These are phyloP conservation scores for Lytechinus pictus DNA, from an alignment of 35 echinoderm and acorn worm genomes.

Conservation along the genomic window DNA sequence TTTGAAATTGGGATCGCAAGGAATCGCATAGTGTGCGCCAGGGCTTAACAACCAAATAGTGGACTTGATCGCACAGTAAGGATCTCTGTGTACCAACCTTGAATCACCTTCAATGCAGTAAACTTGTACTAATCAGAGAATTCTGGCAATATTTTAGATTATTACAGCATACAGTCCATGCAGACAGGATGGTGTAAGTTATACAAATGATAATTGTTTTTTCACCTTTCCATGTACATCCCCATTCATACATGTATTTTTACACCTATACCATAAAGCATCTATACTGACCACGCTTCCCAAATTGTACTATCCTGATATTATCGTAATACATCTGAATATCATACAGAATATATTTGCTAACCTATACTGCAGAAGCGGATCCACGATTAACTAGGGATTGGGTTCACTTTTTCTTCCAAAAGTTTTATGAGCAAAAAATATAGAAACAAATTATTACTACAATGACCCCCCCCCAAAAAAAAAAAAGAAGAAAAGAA, in stretches of 20 bases:
- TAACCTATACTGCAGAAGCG: too few species aligned
- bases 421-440: too few species aligned
- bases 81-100: background rate
- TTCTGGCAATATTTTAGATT: slow-evolving; percentile 15
- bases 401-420: too few species aligned
- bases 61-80: too few species aligned
- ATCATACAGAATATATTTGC: background rate
- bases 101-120: background rate
- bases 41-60: too few species aligned
- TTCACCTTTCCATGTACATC: background rate
- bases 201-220: background rate
- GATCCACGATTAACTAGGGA: too few species aligned
- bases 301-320: background rate
- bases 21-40: too few species aligned
- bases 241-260: too few species aligned
- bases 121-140: background rate
- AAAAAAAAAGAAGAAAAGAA: too few species aligned
- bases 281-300: background rate
- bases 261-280: background rate
- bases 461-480: too few species aligned
- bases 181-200: slow-evolving; percentile 52
- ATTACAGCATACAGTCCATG: slow-evolving; percentile 29
- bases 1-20: too few species aligned
- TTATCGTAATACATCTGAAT: background rate
- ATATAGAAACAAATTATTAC: too few species aligned